Evolutionary conservation across 2,113 vertebrate species (phyloP).

Genomic region (Anguilla rostrata): DNA sequence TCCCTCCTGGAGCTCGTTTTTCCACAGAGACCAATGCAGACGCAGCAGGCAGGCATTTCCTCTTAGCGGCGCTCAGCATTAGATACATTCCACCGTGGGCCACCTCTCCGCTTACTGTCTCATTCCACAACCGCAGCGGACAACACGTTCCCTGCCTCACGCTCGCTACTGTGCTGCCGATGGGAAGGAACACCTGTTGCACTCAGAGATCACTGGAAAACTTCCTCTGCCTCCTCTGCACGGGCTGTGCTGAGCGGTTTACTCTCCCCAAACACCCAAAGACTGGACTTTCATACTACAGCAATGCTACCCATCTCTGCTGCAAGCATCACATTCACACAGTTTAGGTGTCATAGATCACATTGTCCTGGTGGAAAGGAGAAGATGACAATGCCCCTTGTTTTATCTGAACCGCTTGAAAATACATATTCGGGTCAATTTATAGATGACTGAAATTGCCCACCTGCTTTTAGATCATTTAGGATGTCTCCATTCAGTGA

Average conservation of each 20-base stretch:
- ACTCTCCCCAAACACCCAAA: neutral
- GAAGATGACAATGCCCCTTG: neutral
- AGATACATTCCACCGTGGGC: conserved; percentile 64
- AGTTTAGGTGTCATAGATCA: neutral
- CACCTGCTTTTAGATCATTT: neutral
- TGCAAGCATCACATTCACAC: neutral
- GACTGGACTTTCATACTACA: neutral
- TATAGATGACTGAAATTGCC: neutral
- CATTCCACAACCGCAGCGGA: conserved; percentile 45
- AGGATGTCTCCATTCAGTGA: neutral
- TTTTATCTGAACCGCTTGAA: neutral
- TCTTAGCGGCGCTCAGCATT: conserved; percentile 55
- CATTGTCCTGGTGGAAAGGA: neutral
- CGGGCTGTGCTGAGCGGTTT: neutral
- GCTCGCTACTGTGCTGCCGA: conserved; percentile 10
- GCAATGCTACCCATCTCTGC: neutral
- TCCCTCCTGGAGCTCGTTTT: conserved; percentile 21
- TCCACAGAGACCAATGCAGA: conserved; percentile 37
- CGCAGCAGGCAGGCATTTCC: conserved; percentile 66
- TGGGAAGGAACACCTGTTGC: neutral
- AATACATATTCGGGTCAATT: neutral
- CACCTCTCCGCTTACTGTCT: conserved; percentile 66
- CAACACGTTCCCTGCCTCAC: conserved; percentile 45
- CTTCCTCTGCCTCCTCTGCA: neutral
- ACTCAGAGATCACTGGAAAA: neutral